These are phyloP conservation scores for Octomys mimax DNA, from an alignment of 2,797 vertebrate species.

Conservation along the genomic window DNA sequence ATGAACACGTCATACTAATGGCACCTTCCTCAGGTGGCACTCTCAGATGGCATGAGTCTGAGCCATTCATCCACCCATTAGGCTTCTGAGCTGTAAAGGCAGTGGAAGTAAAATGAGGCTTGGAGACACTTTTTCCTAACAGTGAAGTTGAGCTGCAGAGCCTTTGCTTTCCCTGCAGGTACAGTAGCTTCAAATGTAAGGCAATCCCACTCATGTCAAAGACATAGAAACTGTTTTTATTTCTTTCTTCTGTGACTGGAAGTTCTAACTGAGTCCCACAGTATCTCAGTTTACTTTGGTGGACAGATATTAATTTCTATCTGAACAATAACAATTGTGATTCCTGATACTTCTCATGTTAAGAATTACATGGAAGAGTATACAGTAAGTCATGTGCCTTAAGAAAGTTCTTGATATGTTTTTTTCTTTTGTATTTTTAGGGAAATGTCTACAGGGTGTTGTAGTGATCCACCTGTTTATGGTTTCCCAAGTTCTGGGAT, in stretches of 20 bases:
- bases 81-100: not conserved
- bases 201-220: not conserved
- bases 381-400: not conserved
- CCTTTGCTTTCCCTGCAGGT: not conserved
- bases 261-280: not conserved
- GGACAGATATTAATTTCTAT: conserved; percentile 38
- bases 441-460: too few species aligned
- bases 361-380: conserved; percentile 10
- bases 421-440: too few species aligned
- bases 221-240: not conserved
- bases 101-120: not conserved
- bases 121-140: too few species aligned
- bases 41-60: not conserved
- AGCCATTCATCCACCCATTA: not conserved
- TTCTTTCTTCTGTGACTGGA: not conserved
- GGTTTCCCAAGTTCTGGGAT: too few species aligned
- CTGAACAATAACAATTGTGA: not conserved
- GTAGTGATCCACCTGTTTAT: too few species aligned
- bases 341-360: not conserved
- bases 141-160: not conserved
- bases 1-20: not conserved
- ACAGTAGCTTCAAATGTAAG: not conserved
- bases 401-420: not conserved
- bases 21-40: not conserved
- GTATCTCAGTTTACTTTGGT: not conserved